Conservation (phyloP, 2,888 invertebrate species). For the Noctua comes region DNA sequence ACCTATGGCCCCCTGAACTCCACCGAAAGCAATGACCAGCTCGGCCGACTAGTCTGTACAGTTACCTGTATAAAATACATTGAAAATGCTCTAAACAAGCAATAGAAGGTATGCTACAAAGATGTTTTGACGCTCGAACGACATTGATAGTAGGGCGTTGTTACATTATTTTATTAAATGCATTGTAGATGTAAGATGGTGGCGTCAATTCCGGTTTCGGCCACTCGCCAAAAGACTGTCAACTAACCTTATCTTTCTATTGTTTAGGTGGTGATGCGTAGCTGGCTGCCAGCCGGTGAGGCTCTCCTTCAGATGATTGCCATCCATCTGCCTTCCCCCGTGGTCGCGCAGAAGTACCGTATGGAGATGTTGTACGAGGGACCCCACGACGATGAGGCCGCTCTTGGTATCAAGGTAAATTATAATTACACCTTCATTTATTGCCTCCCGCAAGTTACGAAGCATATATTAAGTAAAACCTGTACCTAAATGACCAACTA, state of each 20-base stretch:
- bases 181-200: background rate
- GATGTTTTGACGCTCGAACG: no score
- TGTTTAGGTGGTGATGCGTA: constrained; percentile 97
- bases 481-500: background rate
- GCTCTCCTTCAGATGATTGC: constrained; percentile 99
- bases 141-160: background rate
- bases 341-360: constrained; percentile 99
- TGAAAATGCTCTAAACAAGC: no score
- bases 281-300: constrained; percentile 99
- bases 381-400: constrained; percentile 98
- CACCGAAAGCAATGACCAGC: background rate
- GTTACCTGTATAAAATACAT: no score
- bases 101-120: no score
- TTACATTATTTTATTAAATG: background rate
- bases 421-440: background rate
- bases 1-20: no score
- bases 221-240: background rate
- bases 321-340: constrained; percentile 99
- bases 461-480: background rate
- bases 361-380: constrained; percentile 99
- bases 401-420: constrained; percentile 94
- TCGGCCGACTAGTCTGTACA: no score
- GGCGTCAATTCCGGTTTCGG: background rate
- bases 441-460: background rate
- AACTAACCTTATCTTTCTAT: background rate